Base-by-base conservation (phyloP, 2,797 vertebrate genomes). In the Micrastur ruficollis region DNA sequence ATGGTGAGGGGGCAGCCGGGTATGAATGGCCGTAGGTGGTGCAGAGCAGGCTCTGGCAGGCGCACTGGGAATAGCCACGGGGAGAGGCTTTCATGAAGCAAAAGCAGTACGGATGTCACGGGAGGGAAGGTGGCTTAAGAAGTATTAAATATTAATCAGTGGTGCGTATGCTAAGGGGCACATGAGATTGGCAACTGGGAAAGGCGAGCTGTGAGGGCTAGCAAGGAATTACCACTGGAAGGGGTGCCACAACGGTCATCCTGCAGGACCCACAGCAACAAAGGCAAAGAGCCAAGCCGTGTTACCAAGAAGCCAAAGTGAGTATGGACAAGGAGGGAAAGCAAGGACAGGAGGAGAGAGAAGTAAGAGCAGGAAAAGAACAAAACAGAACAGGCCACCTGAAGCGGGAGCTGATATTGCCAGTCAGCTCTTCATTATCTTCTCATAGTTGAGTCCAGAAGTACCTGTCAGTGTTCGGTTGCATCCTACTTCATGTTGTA, bases 401-500 rank as follows among this genome's bases (percentile, higher is more conserved):
- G 16, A 59, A 83, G 34, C 6, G 0, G 44, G 27, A 61, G 49
- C 34, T 34, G 49, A 50, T 58, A 44, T 0, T 32, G 27, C 47
- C 71, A 53, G 14, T 17, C 29, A 89, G 40, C 5, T 50, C 38
- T 31, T 55, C 0, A 5, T 20, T 71, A 20, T 55, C 61, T 86
- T 71, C 53, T 84, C n/a, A 32, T 1, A 34, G 22, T 38, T 52
- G 53, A 42, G 52, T 29, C 0, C 1, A 71, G 59, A 55, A 42
- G 23, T 21, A 42, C 16, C 36, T 8, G 44, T 7, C 15, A 22
- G 44, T 5, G 42, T 6, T 20, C 50, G 27, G 32, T 20, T 11
- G 2, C 8, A 66, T 65, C 44, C 63, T 23, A n/a, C 38, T 38
- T 55, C 63, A 34, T 0, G 0, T 26, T 25, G n/a, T 27, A 36